Conservation (phyloP, 2,888 invertebrate species). For the Thereva unica region DNA sequence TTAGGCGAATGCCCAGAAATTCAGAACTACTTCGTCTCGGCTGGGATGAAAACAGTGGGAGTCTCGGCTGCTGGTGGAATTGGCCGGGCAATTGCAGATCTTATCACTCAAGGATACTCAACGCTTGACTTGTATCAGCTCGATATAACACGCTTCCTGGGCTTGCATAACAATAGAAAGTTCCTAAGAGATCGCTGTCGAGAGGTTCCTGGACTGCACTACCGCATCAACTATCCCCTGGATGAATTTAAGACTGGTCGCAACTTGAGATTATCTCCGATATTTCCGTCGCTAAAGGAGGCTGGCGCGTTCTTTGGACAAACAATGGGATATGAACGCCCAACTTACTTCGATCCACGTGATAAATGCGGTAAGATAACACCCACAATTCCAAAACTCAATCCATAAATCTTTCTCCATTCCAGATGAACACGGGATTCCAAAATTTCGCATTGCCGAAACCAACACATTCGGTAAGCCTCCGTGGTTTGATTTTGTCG, state of each 20-base stretch:
- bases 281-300: constrained; percentile 87
- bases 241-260: constrained; percentile 85
- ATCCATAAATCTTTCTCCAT: constrained; percentile 42
- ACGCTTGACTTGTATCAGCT: constrained; percentile 84
- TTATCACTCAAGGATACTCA: constrained; percentile 81
- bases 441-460: constrained; percentile 67
- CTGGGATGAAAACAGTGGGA: constrained; percentile 97
- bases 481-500: constrained; percentile 87
- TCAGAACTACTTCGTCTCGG: constrained; percentile 86
- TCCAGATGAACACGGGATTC: constrained; percentile 53
- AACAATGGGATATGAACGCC: constrained; percentile 97
- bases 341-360: constrained; percentile 81
- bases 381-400: background rate
- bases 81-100: constrained; percentile 86
- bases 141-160: constrained; percentile 87
- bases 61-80: constrained; percentile 93
- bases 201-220: constrained; percentile 89
- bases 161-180: constrained; percentile 91
- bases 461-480: constrained; percentile 91
- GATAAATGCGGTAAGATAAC: constrained; percentile 56
- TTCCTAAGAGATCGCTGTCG: constrained; percentile 88
- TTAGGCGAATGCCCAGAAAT: constrained; percentile 93
- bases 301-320: constrained; percentile 95
- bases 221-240: constrained; percentile 80
- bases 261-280: constrained; percentile 90